Conservation (phyloP, 2,888 invertebrate genomes). For the Lycocerus yunnanus region DNA sequence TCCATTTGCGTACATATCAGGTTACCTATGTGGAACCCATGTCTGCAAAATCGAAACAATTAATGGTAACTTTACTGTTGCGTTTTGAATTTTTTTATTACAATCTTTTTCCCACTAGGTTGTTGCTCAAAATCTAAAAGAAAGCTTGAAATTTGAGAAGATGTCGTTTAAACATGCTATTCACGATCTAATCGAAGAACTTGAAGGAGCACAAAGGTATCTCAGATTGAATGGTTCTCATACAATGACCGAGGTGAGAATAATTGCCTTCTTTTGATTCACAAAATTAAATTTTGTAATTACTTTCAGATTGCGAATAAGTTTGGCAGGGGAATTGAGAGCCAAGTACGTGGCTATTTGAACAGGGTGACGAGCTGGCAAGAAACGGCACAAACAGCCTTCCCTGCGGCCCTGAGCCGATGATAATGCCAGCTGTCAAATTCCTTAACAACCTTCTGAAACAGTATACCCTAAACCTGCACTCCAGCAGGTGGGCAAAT, state of each 20-base stretch:
- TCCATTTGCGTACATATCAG: slow-evolving; percentile 66
- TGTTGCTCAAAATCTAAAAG: slow-evolving; percentile 42
- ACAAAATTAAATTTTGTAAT: slow-evolving; percentile 14
- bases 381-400: too few species aligned
- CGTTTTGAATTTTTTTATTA: background rate
- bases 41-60: slow-evolving; percentile 60
- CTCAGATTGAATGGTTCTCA: slow-evolving; percentile 70
- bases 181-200: slow-evolving; percentile 66
- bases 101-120: slow-evolving; percentile 45
- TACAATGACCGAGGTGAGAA: slow-evolving; percentile 67
- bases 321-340: slow-evolving; percentile 68
- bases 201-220: slow-evolving; percentile 70
- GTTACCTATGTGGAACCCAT: slow-evolving; percentile 66
- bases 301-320: slow-evolving; percentile 66
- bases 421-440: too few species aligned
- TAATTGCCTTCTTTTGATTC: too few species aligned
- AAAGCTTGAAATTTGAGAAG: slow-evolving; percentile 72
- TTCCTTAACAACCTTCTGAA: too few species aligned
- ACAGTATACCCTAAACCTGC: too few species aligned
- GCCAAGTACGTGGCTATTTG: slow-evolving; percentile 70
- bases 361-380: slow-evolving; percentile 67
- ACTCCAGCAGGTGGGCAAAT: too few species aligned
- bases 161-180: slow-evolving; percentile 73
- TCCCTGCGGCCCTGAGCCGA: too few species aligned
- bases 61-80: slow-evolving; percentile 58